Evolutionary conservation across 2,113 vertebrate species (phyloP).

Genomic region (Crotophaga sulcirostris): DNA sequence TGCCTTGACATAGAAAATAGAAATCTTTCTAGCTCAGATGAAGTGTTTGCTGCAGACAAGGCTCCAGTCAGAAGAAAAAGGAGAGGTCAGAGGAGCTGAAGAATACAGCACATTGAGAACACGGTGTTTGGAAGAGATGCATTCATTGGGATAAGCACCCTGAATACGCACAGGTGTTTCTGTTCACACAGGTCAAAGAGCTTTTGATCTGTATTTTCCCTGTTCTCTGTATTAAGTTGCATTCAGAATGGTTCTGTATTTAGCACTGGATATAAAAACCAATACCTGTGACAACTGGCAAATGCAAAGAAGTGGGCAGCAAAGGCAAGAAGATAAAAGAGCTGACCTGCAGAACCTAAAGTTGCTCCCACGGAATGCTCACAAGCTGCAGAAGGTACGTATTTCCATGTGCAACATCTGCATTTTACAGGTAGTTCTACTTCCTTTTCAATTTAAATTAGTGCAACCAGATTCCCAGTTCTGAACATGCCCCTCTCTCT

Average conservation of each 20-base stretch:
- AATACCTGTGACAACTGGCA: not conserved
- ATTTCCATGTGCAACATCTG: not conserved
- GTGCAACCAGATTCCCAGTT: not conserved
- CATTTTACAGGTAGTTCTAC: not conserved
- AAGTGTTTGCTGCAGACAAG: not conserved
- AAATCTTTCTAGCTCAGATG: not conserved
- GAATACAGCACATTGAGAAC: accelerated
- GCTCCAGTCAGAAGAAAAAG: not conserved
- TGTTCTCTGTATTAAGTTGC: not conserved
- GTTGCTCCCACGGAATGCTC: not conserved
- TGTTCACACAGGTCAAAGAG: not conserved
- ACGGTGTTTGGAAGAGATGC: not conserved
- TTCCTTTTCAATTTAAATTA: not conserved
- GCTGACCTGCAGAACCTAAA: not conserved
- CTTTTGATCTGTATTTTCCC: not conserved
- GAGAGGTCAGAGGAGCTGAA: not conserved
- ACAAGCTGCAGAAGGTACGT: not conserved
- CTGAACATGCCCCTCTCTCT: not conserved
- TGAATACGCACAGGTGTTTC: not conserved
- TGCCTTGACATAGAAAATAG: not conserved
- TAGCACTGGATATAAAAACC: not conserved
- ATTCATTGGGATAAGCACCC: not conserved
- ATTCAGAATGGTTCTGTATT: not conserved
- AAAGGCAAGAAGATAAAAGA: not conserved
- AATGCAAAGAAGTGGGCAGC: not conserved